phyloP scores from a whole-genome alignment of 2,888 invertebrate species.

The Stenolophus ochropezus region DNA sequence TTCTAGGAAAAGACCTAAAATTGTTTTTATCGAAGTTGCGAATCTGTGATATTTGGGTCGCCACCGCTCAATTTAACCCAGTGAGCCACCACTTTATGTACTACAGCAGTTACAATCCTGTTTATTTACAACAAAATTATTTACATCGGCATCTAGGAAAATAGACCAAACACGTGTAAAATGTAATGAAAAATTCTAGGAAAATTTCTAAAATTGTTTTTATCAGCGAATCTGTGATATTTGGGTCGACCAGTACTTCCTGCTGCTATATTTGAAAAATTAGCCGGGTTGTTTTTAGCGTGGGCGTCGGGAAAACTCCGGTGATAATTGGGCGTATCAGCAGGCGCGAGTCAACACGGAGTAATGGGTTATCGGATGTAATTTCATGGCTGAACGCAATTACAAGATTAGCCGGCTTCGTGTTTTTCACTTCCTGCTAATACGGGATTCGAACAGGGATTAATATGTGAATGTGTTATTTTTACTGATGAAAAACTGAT shows the following conservation, averaged over 20 bases:
- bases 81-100: too few species aligned
- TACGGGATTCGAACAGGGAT: constrained; percentile 23
- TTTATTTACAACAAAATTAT: too few species aligned
- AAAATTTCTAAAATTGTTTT: too few species aligned
- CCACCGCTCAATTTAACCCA: too few species aligned
- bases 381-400: constrained; percentile 41
- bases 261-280: neutral
- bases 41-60: too few species aligned
- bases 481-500: constrained; percentile 32
- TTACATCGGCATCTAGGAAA: too few species aligned
- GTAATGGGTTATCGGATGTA: constrained; percentile 28
- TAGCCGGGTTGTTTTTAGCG: neutral
- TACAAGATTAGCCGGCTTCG: constrained; percentile 7
- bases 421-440: constrained; percentile 25
- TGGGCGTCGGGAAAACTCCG: neutral
- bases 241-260: neutral
- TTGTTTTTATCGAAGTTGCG: too few species aligned
- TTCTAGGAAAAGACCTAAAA: too few species aligned
- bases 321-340: constrained; percentile 24
- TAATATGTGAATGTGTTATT: constrained; percentile 30
- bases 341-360: constrained; percentile 4
- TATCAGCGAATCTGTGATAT: too few species aligned
- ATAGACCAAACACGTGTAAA: too few species aligned
- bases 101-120: too few species aligned
- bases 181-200: too few species aligned